Evolutionary conservation across 2,797 vertebrate genomes (phyloP).

Genomic region (Tokudaia muenninki): DNA sequence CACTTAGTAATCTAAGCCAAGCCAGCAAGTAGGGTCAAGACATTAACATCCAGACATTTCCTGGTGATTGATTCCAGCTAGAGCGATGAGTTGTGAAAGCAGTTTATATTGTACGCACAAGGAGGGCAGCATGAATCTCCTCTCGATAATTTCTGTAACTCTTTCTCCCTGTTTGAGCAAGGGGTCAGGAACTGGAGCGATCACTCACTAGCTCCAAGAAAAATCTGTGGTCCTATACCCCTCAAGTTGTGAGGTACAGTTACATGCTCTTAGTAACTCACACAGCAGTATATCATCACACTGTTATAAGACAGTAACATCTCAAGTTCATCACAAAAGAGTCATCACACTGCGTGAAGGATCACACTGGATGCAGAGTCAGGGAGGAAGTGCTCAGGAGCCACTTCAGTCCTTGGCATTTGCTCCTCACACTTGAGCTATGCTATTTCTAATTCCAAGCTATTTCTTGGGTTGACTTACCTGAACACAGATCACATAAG

Average conservation of each 20-base stretch:
- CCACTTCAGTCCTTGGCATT: neutral
- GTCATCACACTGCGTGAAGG: too few relatives aligned
- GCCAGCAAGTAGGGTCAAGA: slow-evolving; percentile 41
- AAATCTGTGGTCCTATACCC: neutral
- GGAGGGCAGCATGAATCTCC: neutral
- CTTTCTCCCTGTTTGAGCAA: neutral
- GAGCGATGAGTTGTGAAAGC: slow-evolving; percentile 11
- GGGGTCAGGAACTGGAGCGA: neutral
- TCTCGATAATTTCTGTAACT: neutral
- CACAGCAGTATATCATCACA: too few relatives aligned
- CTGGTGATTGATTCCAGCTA: slow-evolving; percentile 16
- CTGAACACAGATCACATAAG: neutral
- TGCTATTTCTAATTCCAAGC: neutral
- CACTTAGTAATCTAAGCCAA: slow-evolving; percentile 55
- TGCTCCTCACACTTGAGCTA: neutral
- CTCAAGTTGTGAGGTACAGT: neutral
- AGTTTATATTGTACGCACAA: slow-evolving; percentile 11
- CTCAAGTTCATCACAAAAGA: neutral
- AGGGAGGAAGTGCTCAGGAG: neutral
- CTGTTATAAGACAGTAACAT: neutral
- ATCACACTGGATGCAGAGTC: too few relatives aligned
- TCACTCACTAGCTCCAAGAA: neutral
- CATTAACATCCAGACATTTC: slow-evolving; percentile 32
- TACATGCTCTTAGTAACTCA: neutral
- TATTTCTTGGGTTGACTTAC: neutral